These are phyloP conservation scores for Eptatretus burgeri DNA, from an alignment of 2,113 vertebrate species.

Conservation along the genomic window DNA sequence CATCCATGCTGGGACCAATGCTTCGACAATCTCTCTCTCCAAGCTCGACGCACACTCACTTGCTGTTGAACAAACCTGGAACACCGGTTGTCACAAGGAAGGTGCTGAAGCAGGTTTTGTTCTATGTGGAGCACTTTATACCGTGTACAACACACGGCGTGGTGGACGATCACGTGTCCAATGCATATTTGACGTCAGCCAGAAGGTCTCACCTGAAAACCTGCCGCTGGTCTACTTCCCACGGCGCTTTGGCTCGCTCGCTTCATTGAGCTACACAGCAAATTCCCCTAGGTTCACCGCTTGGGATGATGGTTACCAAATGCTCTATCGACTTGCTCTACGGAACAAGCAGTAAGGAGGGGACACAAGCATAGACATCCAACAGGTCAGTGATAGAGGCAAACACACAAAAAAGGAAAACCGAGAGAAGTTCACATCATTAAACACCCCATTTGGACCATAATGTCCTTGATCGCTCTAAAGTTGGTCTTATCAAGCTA, in stretches of 20 bases:
- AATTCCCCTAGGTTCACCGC: conserved; percentile 53
- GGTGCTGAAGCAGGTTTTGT: conserved; percentile 66
- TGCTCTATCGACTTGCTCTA: conserved; percentile 24
- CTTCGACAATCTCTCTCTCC: conserved; percentile 32
- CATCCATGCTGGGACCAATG: no score
- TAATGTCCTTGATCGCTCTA: no score
- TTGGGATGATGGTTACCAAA: conserved; percentile 90
- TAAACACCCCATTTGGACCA: no score
- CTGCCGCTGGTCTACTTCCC: conserved; percentile 72
- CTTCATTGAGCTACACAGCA: conserved; percentile 70
- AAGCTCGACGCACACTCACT: conserved; percentile 52
- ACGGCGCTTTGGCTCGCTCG: conserved; percentile 45
- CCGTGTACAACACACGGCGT: conserved; percentile 71
- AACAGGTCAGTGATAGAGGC: no score
- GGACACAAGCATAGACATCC: no score
- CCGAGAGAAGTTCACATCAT: no score
- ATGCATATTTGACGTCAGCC: conserved; percentile 68
- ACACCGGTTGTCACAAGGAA: conserved; percentile 52
- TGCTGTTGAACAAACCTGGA: conserved; percentile 84
- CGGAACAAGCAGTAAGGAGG: no score
- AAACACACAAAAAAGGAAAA: no score
- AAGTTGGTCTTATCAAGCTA: no score
- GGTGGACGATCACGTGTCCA: conserved; percentile 57
- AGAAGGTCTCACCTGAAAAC: conserved; percentile 30
- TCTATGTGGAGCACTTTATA: conserved; percentile 54